Evolutionary conservation across 23 tunicate genomes (phyloP).

Genomic region (Phallusia fumigata): DNA sequence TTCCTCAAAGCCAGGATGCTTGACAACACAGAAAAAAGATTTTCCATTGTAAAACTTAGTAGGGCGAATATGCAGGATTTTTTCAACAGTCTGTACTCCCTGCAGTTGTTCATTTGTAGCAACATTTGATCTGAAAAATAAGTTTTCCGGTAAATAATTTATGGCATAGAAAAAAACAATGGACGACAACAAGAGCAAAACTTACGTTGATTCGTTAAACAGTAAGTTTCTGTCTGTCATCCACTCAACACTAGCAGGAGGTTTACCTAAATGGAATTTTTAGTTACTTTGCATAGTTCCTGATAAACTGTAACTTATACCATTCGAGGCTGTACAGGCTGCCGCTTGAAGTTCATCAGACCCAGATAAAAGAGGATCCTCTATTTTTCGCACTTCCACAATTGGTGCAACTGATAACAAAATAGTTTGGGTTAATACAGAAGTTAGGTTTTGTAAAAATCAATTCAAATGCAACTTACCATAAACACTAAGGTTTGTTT

Average conservation of each 20-base stretch:
- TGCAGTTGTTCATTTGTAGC: neutral
- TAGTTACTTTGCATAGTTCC: neutral
- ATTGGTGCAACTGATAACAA: constrained; percentile 19
- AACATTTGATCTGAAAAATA: neutral
- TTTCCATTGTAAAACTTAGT: constrained; percentile 49
- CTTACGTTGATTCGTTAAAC: constrained; percentile 25
- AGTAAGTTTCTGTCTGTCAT: constrained; percentile 13
- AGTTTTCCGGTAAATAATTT: too few species aligned
- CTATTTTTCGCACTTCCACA: constrained; percentile 16
- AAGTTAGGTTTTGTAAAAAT: too few species aligned
- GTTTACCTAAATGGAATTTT: constrained; percentile 2
- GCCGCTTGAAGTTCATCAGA: neutral
- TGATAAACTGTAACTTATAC: neutral
- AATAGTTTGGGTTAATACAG: too few species aligned
- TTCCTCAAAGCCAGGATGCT: constrained; percentile 28
- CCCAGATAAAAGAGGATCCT: neutral
- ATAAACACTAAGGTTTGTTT: neutral
- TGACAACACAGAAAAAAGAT: constrained; percentile 32
- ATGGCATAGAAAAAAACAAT: too few species aligned
- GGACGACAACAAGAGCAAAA: neutral
- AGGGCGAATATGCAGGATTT: constrained; percentile 31
- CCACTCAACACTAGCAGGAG: constrained; percentile 23
- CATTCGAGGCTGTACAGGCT: constrained; percentile 23
- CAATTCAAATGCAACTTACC: neutral
- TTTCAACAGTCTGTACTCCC: constrained; percentile 4